Percentiles rank a stretch among this genome's conserved stretches.
Evolutionary conservation across 2,113 vertebrate species (phyloP).

Genomic region (Pedionomus torquatus): DNA sequence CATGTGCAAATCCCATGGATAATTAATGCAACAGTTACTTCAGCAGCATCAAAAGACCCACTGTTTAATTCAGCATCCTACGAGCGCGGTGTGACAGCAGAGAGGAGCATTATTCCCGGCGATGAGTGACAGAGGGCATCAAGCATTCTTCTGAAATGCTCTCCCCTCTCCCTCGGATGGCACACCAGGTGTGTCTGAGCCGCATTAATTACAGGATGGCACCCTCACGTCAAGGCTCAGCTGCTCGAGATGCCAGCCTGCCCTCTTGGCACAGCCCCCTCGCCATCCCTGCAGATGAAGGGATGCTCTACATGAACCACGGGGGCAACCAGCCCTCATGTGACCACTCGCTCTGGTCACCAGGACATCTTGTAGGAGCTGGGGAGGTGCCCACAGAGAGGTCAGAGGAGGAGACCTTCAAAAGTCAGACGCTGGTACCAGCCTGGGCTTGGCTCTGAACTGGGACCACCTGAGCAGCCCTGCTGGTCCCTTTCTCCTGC

Average conservation of each 20-base stretch:
- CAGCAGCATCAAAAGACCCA: slow-evolving; percentile 41
- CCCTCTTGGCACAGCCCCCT: not conserved
- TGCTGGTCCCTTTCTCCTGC: not conserved
- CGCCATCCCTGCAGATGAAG: not conserved
- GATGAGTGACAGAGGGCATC: slow-evolving; percentile 44
- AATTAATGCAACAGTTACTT: slow-evolving; percentile 56
- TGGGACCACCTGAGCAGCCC: not conserved
- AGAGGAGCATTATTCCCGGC: not conserved
- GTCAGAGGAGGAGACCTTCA: not conserved
- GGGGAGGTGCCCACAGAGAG: not conserved
- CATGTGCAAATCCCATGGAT: slow-evolving; percentile 38
- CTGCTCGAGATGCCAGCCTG: not conserved
- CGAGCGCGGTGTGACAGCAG: not conserved
- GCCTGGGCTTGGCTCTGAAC: not conserved
- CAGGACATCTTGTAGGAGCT: rapidly evolving
- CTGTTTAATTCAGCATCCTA: slow-evolving; percentile 63
- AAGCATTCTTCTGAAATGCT: slow-evolving; percentile 26
- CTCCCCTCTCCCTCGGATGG: not conserved
- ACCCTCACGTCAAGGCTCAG: not conserved
- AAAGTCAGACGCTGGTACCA: not conserved
- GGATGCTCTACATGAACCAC: rapidly evolving
- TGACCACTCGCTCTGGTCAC: not conserved
- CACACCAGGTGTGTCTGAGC: not conserved
- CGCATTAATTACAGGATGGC: not conserved
- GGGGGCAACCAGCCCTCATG: rapidly evolving